phyloP scores from a whole-genome alignment of 2,888 invertebrate species.

The Apotomis turbidana region DNA sequence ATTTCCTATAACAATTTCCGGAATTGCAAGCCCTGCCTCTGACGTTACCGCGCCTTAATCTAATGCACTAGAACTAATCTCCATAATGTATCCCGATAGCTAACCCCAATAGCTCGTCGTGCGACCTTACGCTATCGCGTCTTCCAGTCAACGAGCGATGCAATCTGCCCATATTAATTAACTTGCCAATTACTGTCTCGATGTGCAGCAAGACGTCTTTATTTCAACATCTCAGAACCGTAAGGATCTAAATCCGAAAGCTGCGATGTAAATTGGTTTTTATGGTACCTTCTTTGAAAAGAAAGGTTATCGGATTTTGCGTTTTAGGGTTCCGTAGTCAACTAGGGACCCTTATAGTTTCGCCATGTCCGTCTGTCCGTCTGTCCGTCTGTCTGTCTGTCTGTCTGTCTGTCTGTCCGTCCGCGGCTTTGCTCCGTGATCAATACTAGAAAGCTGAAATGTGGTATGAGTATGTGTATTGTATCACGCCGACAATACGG shows the following conservation, averaged over 20 bases:
- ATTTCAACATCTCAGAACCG: conserved; percentile 45
- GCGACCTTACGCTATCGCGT: conserved; percentile 40
- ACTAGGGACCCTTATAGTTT: no score
- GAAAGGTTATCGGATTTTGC: not conserved
- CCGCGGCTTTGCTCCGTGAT: no score
- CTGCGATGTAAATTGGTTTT: not conserved
- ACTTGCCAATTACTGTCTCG: conserved; percentile 41
- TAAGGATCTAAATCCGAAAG: not conserved
- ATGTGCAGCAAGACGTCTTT: conserved; percentile 52
- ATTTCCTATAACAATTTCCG: no score
- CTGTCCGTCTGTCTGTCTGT: no score
- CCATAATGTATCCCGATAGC: conserved; percentile 26
- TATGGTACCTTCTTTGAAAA: not conserved
- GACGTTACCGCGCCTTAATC: conserved; percentile 10
- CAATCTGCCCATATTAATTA: conserved; percentile 55
- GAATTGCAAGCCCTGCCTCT: no score
- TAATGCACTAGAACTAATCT: conserved; percentile 17
- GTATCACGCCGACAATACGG: no score
- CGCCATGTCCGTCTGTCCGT: no score
- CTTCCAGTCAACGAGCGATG: conserved; percentile 43
- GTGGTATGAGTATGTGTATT: no score
- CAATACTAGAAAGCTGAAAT: no score
- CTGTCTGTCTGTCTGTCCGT: no score
- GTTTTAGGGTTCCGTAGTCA: no score
- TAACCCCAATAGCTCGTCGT: conserved; percentile 33